Conservation (phyloP, 2,888 invertebrate species). For the Trissolcus japonicus region DNA sequence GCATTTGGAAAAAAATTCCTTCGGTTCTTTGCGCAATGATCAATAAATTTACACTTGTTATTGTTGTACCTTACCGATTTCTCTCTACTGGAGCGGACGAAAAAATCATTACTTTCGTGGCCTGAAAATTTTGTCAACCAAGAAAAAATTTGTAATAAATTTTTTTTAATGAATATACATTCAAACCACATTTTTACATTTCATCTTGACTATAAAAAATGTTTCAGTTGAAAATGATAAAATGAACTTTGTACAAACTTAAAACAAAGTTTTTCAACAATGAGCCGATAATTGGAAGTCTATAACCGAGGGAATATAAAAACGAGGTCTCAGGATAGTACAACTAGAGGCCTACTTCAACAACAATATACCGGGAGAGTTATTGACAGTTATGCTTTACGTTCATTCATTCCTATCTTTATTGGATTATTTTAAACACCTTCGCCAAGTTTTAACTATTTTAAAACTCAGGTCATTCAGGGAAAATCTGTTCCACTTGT, state of each 20-base stretch:
- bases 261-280: constrained; percentile 4
- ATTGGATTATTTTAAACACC: constrained; percentile 33
- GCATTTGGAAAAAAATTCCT: constrained; percentile 16
- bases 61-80: constrained; percentile 4
- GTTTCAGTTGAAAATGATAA: neutral
- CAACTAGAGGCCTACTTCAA: constrained; percentile 26
- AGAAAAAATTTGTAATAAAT: no score
- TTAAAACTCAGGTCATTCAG: constrained; percentile 20
- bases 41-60: constrained; percentile 29
- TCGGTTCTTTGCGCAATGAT: constrained; percentile 16
- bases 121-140: neutral
- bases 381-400: constrained; percentile 48
- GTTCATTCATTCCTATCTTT: constrained; percentile 36
- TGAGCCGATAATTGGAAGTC: neutral
- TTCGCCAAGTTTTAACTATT: constrained; percentile 35
- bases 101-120: constrained; percentile 3
- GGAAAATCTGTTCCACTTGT: constrained; percentile 7
- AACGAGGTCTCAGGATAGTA: constrained; percentile 22
- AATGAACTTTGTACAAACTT: neutral
- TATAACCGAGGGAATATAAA: neutral
- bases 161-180: neutral
- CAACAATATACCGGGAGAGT: constrained; percentile 19
- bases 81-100: neutral
- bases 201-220: no score
- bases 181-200: no score